Evolutionary conservation across 2,797 vertebrate species (phyloP).

Genomic region (Oreochromis grahami): DNA sequence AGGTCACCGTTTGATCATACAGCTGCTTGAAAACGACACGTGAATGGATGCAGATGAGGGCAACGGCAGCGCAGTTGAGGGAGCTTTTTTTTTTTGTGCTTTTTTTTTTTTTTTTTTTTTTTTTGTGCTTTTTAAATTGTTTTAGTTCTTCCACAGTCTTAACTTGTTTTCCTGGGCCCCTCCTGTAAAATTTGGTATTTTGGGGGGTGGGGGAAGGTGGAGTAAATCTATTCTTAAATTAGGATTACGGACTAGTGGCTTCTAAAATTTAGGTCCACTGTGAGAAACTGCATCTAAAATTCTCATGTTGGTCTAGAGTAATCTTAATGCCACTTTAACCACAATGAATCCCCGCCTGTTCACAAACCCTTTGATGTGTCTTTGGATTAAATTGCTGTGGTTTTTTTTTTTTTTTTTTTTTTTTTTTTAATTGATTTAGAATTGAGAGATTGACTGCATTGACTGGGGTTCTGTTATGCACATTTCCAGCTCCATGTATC

Average conservation of each 20-base stretch:
- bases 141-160: background rate
- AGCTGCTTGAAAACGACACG: background rate
- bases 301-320: background rate
- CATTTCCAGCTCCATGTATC: background rate
- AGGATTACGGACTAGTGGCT: background rate
- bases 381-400: slow-evolving; percentile 1
- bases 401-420: background rate
- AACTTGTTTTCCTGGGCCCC: background rate
- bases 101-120: background rate
- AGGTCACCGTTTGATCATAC: background rate
- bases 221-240: background rate
- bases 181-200: background rate
- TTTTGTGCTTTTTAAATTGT: background rate
- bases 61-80: background rate
- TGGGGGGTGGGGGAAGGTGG: rapidly evolving
- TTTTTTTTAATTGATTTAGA: background rate
- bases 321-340: background rate
- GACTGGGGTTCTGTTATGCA: background rate
- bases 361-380: slow-evolving; percentile 38
- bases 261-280: background rate
- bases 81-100: background rate
- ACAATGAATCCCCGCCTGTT: slow-evolving; percentile 19
- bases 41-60: background rate
- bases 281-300: background rate
- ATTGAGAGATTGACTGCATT: background rate